Evolutionary conservation across 2,797 vertebrate genomes (phyloP).

Genomic region (Champsocephalus gunnari): DNA sequence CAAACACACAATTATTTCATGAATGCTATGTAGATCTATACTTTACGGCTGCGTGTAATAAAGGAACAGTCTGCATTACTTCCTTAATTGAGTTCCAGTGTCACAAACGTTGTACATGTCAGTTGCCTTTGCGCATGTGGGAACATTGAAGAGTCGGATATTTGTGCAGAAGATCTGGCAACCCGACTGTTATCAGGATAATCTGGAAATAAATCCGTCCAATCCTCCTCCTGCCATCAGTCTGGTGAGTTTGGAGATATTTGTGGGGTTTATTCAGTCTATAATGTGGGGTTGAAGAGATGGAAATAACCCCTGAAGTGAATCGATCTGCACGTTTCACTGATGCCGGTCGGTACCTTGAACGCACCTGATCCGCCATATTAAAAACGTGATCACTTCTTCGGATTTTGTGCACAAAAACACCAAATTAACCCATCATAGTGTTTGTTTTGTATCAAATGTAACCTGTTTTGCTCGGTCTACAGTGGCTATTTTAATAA

Average conservation of each 20-base stretch:
- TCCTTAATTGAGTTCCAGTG: background rate
- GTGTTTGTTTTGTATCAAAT: background rate
- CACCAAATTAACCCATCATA: background rate
- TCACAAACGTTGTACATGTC: background rate
- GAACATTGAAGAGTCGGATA: background rate
- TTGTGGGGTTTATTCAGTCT: background rate
- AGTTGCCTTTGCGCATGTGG: background rate
- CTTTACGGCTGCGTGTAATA: background rate
- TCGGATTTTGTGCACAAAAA: background rate
- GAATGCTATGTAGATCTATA: background rate
- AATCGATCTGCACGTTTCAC: constrained; percentile 16
- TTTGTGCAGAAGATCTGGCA: constrained; percentile 25
- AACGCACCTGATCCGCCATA: constrained; percentile 81
- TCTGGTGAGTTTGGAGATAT: background rate
- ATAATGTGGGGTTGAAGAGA: background rate
- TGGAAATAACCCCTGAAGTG: background rate
- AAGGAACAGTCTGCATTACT: background rate
- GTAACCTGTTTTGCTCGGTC: background rate
- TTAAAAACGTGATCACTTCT: constrained; percentile 53
- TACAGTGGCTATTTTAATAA: background rate
- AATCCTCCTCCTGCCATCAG: rapidly evolving
- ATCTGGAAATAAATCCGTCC: background rate
- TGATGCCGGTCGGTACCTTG: constrained; percentile 11
- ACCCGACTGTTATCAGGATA: background rate
- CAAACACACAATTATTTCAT: background rate